Evolutionary conservation across 2,113 vertebrate genomes (phyloP), one percentile per base, ranked within the genome.

Genomic region (Lophius piscatorius): DNA sequence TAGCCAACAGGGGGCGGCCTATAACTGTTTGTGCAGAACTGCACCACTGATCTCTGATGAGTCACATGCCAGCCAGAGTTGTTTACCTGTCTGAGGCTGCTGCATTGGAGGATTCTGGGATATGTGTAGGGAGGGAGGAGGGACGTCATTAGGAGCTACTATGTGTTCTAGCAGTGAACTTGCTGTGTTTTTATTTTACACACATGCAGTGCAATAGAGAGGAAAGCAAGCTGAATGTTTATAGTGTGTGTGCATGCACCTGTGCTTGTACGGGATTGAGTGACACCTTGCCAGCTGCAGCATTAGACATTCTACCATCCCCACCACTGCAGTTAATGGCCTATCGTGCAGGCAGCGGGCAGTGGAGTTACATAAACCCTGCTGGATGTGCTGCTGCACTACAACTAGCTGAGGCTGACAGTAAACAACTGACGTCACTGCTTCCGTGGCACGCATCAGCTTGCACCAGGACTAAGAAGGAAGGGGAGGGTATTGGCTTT

Each of bases 401-500:
- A 78, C 85, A 90, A 81, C 56, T 44, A 80, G 72, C 33, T 13
- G 64, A 54, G 60, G 74, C 68, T 74, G 83, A 81, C 74, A 60
- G 88, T 90, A 91, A 92, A 92, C 88, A 91, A 81, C 17, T 84
- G 82, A 91, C 85, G 80, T 91, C 88, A 90, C 77, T 64, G 83
- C 57, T 83, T 76, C 75, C 78, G 72, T 76, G 84, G 78, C 80
- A 78, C 65, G 73, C 66, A 70, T 82, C 79, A 46, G 73, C 82
- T 78, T 69, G 52, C 65, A 35, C n/a, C 5, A n/a, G 34, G 67
- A 31, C 56, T 48, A 22, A 2, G 39, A 22, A 6, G 4, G 23
- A 21, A 6, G 3, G 6, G 24, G 38, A 21, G 54, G 48, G 61
- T 20, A 23, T 46, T 26, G 48, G 38, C 58, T 50, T 46, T 59